A percentile compares a stretch with the other conserved stretches of the same genome.
Evolutionary conservation across 2,797 vertebrate genomes (phyloP).

Genomic region (Taeniopygia guttata): DNA sequence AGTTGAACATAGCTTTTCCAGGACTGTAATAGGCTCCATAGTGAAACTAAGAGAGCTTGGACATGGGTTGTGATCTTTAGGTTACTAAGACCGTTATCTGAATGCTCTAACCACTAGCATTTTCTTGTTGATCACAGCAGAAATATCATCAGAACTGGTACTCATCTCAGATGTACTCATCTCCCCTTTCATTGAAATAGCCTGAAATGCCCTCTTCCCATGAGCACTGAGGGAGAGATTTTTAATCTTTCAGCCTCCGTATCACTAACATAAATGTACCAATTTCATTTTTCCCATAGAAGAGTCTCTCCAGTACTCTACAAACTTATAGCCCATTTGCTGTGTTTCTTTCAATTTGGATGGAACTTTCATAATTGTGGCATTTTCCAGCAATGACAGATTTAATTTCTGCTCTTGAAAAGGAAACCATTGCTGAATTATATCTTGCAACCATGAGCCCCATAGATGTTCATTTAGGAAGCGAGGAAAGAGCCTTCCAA

Average conservation of each 20-base stretch:
- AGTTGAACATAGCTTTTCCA: background rate
- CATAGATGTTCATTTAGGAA: background rate
- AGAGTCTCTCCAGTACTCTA: background rate
- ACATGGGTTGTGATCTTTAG: background rate
- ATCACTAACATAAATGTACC: background rate
- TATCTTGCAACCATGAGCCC: background rate
- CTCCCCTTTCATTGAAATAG: background rate
- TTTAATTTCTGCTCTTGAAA: background rate
- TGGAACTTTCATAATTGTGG: background rate
- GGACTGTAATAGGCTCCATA: background rate
- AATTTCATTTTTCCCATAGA: background rate
- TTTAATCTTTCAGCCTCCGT: background rate
- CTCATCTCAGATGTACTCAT: too few species aligned
- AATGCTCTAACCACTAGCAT: background rate
- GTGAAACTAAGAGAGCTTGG: background rate
- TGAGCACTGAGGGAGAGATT: background rate
- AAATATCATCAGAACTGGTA: background rate
- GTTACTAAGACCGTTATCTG: background rate
- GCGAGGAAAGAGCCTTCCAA: background rate
- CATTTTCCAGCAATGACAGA: background rate
- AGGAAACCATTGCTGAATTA: background rate
- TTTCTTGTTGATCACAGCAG: background rate
- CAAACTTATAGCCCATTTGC: background rate
- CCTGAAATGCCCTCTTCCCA: background rate
- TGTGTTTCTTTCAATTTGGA: background rate